Evolutionary conservation across 2,888 invertebrate genomes (phyloP).

Genomic region (Gasteruption jaculator): DNA sequence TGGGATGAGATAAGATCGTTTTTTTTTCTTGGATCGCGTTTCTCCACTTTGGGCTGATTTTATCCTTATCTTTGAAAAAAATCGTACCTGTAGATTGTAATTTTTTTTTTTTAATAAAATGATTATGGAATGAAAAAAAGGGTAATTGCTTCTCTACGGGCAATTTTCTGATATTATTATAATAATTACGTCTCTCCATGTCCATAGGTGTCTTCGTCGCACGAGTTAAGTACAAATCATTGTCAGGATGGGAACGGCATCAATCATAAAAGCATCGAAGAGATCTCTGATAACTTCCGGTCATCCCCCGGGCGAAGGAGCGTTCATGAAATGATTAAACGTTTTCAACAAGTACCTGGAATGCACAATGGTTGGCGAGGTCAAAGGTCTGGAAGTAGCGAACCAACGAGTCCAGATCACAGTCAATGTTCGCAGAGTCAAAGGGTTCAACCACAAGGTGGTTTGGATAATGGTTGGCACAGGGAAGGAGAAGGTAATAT

Average conservation of each 20-base stretch:
- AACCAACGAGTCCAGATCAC: conserved; percentile 36
- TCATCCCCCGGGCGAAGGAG: conserved; percentile 37
- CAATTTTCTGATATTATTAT: too few species aligned
- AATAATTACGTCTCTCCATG: too few species aligned
- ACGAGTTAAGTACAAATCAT: conserved; percentile 30
- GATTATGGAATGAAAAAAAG: too few species aligned
- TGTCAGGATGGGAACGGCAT: conserved; percentile 29
- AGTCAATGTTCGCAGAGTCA: conserved; percentile 36
- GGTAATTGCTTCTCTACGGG: too few species aligned
- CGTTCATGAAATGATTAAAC: conserved; percentile 49
- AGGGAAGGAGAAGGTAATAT: conserved; percentile 32
- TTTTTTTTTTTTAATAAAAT: too few species aligned
- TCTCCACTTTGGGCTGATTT: too few species aligned
- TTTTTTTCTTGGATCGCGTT: too few species aligned
- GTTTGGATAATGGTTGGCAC: conserved; percentile 35
- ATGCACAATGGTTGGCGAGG: conserved; percentile 40
- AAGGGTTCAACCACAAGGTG: conserved; percentile 38
- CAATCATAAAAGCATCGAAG: conserved; percentile 28
- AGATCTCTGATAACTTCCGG: conserved; percentile 32
- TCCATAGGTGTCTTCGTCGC: conserved; percentile 30
- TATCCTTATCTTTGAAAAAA: too few species aligned
- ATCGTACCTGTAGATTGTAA: too few species aligned
- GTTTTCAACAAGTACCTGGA: conserved; percentile 44
- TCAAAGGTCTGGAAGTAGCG: conserved; percentile 35
- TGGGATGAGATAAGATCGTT: too few species aligned